A percentile compares a stretch with the other conserved stretches of the same genome.
phyloP scores from a whole-genome alignment of 2,113 vertebrate genomes.

The Phyllostomus discolor region DNA sequence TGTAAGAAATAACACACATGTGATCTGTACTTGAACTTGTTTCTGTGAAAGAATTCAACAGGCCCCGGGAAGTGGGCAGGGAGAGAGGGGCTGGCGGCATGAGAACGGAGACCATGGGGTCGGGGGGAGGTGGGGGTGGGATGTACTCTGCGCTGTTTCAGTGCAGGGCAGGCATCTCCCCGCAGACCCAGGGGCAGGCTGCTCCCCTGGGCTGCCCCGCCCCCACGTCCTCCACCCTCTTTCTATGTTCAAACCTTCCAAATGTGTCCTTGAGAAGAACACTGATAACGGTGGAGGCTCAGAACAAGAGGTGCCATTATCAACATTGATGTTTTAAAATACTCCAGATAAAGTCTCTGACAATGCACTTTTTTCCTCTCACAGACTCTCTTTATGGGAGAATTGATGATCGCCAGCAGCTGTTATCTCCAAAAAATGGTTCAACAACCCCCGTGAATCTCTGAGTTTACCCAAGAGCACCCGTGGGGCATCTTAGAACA shows the following conservation, averaged over 20 bases:
- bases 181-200: accelerated
- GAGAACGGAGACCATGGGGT: background rate
- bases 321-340: background rate
- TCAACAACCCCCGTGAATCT: background rate
- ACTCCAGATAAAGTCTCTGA: background rate
- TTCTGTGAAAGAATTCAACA: background rate
- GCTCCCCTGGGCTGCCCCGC: accelerated
- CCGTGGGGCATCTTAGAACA: background rate
- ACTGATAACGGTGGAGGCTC: background rate
- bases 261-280: conserved; percentile 26
- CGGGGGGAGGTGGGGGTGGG: background rate
- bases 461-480: background rate
- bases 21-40: background rate
- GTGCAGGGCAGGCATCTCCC: too few relatives aligned
- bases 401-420: background rate
- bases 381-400: accelerated
- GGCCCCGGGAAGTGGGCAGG: accelerated
- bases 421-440: background rate
- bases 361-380: background rate
- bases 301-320: background rate
- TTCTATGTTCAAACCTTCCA: background rate
- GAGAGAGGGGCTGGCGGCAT: accelerated
- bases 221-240: background rate
- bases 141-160: background rate
- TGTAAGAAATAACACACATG: background rate